These are phyloP conservation scores for Hirundichthys speculiger DNA, from an alignment of 2,113 vertebrate species.

Conservation along the genomic window DNA sequence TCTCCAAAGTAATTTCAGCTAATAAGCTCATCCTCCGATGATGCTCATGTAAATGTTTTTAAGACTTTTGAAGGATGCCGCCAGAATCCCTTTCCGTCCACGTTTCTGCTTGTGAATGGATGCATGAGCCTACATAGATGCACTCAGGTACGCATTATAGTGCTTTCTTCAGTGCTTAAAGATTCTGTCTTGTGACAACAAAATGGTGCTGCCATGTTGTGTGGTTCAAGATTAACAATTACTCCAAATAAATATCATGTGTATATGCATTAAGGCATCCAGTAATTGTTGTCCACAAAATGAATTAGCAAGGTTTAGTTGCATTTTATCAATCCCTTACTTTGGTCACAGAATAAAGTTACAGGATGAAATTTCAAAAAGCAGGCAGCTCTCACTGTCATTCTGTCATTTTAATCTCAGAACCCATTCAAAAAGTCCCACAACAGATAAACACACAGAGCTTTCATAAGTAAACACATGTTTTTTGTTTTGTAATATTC, in stretches of 20 bases:
- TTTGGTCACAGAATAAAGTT: slow-evolving; percentile 36
- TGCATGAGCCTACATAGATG: slow-evolving; percentile 6
- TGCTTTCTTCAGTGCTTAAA: slow-evolving; percentile 5
- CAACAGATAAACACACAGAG: slow-evolving; percentile 12
- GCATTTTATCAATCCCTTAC: slow-evolving; percentile 24
- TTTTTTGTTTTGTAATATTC: slow-evolving; percentile 25
- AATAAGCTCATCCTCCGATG: slow-evolving; percentile 65
- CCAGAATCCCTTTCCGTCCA: slow-evolving; percentile 23
- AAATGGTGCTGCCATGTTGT: slow-evolving; percentile 3
- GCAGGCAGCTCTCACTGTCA: slow-evolving; percentile 37
- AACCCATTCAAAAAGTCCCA: slow-evolving; percentile 11
- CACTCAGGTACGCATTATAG: slow-evolving; percentile 1
- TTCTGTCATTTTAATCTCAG: slow-evolving; percentile 36
- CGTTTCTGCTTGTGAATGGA: slow-evolving; percentile 23
- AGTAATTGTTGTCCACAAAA: slow-evolving; percentile 34
- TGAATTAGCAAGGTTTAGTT: slow-evolving; percentile 24
- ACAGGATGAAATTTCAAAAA: slow-evolving; percentile 41
- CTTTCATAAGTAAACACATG: slow-evolving; percentile 30
- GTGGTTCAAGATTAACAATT: slow-evolving; percentile 34
- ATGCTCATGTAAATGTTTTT: slow-evolving; percentile 26
- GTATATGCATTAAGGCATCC: slow-evolving; percentile 27
- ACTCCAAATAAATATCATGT: slow-evolving; percentile 19
- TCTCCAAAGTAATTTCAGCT: slow-evolving; percentile 57
- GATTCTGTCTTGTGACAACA: slow-evolving; percentile 19
- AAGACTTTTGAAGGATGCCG: slow-evolving; percentile 33